phyloP scores from a whole-genome alignment of 1,140 invertebrate species.

The Anagrus nilaparvatae region DNA sequence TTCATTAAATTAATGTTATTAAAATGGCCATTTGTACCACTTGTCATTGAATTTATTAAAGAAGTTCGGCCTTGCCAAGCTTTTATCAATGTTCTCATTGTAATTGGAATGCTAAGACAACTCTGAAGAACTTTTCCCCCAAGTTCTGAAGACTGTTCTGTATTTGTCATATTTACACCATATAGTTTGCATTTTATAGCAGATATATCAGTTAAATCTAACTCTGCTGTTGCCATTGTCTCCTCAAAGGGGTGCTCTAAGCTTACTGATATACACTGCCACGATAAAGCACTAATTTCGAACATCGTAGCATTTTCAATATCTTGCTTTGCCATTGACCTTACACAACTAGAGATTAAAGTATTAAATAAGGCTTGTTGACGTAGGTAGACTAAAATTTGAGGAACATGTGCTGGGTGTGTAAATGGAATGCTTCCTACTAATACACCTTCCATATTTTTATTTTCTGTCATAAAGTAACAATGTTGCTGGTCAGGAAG shows the following conservation, averaged over 20 bases:
- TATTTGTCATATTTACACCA: conserved; percentile 43
- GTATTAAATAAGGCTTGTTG: conserved; percentile 90
- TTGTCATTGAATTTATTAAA: conserved; percentile 28
- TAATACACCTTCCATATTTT: conserved; percentile 67
- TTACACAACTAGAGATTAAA: conserved; percentile 76
- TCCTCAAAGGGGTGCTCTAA: conserved; percentile 90
- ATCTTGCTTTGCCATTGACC: conserved; percentile 55
- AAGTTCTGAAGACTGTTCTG: conserved; percentile 60
- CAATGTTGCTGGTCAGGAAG: conserved; percentile 88
- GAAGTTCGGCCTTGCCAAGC: conserved; percentile 42
- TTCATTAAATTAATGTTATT: conserved; percentile 31
- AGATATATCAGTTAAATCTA: conserved; percentile 75
- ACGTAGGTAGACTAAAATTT: conserved; percentile 71
- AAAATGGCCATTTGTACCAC: conserved; percentile 38
- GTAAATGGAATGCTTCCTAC: conserved; percentile 82
- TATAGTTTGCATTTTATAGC: conserved; percentile 55
- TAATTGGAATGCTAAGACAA: conserved; percentile 84
- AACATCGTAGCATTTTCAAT: conserved; percentile 76
- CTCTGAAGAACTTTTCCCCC: conserved; percentile 80
- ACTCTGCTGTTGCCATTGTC: conserved; percentile 82
- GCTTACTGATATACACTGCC: conserved; percentile 78
- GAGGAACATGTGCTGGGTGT: conserved; percentile 86
- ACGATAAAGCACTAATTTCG: conserved; percentile 81
- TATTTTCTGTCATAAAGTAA: conserved; percentile 81
- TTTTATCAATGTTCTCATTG: conserved; percentile 50